Evolutionary conservation across 2,888 invertebrate genomes (phyloP), one percentile per base, ranked within the genome.

Genomic region (Zhuqinia jingwanae): DNA sequence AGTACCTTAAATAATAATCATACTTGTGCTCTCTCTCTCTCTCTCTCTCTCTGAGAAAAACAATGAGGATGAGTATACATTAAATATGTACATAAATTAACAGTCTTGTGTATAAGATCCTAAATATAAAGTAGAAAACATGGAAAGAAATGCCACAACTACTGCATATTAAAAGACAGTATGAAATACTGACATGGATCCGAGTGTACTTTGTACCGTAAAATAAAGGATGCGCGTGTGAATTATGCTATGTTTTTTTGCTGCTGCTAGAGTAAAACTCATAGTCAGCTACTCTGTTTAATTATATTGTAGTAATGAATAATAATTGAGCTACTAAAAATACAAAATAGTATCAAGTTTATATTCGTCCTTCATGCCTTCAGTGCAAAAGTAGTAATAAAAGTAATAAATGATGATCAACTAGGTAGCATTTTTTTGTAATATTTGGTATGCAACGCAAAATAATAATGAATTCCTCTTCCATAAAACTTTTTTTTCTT

Each of bases 81-180:
- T 60, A 60, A 60, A 60, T 30, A 60, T 60, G 60, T 60, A 60
- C 60, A 60, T 60, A 60, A 60, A 60, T 60, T 60, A 60, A 60
- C 60, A 36, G 36, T 15, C n/a, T n/a, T n/a, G 30, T 53, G 53
- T 53, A 53, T n/a, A 53, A 17, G n/a, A n/a, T n/a, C n/a, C n/a
- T 53, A 3, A 53, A 53, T 53, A 53, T 11, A n/a, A 15, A n/a
- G 53, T 53, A 53, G 17, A n/a, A 53, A 3, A 25, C 3, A 36
- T 36, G 3, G 36, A 36, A 36, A 36, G 36, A 3, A 36, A 13
- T 60, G 2, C 60, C 15, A 30, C 15, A 11, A 25, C 8, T 3
- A 30, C n/a, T 15, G 50, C 50, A 60, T n/a, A n/a, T n/a, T n/a
- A n/a, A 60, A 1, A 15, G 10, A n/a, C 10, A 2, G 30, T 15